A percentile compares a stretch with the other conserved stretches of the same genome.
These are phyloP conservation scores for Adelosebastes latens DNA, from an alignment of 2,797 vertebrate species.

Conservation along the genomic window DNA sequence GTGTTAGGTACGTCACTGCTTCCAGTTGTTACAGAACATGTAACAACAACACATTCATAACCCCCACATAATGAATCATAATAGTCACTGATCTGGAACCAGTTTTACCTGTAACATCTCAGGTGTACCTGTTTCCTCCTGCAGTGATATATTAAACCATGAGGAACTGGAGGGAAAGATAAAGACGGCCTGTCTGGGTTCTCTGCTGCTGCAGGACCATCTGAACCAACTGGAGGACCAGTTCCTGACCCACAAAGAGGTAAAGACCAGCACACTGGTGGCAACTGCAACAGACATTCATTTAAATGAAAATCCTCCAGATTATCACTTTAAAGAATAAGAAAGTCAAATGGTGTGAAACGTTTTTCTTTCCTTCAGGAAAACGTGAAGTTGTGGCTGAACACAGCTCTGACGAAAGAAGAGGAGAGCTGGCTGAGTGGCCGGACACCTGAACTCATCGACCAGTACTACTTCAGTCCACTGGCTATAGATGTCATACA, in stretches of 20 bases:
- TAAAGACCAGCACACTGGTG: constrained; percentile 3
- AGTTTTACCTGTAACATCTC: not conserved
- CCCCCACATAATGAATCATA: not conserved
- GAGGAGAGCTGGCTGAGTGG: constrained; percentile 81
- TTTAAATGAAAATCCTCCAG: too few relatives aligned
- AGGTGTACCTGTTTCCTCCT: constrained; percentile 29
- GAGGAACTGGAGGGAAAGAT: constrained; percentile 77
- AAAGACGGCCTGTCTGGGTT: constrained; percentile 75
- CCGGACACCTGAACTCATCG: constrained; percentile 78
- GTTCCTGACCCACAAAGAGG: constrained; percentile 55
- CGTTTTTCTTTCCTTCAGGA: constrained; percentile 57
- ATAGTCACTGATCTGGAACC: not conserved
- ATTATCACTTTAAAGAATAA: too few relatives aligned
- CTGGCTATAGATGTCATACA: constrained; percentile 88
- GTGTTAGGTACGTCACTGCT: not conserved
- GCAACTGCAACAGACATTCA: not conserved
- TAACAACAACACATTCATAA: not conserved
- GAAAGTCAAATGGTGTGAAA: too few relatives aligned
- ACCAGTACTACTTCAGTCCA: constrained; percentile 84
- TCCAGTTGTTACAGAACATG: not conserved
- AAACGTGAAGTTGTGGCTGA: constrained; percentile 75
- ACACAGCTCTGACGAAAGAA: constrained; percentile 82
- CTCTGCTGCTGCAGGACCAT: constrained; percentile 44
- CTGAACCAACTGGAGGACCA: constrained; percentile 53
- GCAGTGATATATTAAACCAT: constrained; percentile 87